Base-by-base conservation (phyloP, 2,888 invertebrate genomes). In the Zeuzera pyrina region DNA sequence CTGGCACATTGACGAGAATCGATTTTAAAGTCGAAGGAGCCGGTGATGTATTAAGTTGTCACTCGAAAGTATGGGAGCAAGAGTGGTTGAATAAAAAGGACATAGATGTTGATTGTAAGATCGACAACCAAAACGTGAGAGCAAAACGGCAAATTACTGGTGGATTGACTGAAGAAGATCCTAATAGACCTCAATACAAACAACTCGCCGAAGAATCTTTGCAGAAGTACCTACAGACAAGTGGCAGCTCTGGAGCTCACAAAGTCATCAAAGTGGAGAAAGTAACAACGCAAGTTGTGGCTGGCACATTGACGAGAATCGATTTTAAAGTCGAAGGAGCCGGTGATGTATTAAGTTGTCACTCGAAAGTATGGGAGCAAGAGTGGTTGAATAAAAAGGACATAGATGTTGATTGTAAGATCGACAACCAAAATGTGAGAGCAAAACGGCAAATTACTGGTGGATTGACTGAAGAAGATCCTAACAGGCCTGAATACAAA, bases 231-330 rank as follows among this genome's bases (percentile, higher is more conserved):
- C 16, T 57, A 12, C 22, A 42, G 29, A 31, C 46, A 22, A 56
- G 58, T n/a, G 43, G 42, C 3, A 39, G 29, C 12, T 26, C 35
- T 7, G 41, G 48, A 29, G 39, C 44, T 31, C 48, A 51, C 30
- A 36, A 38, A 30, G 36, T 84, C 1, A 45, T 64, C 0, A 50
- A 68, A 25, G 48, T 86, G 12, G 43, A 63, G 5, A 53, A 61
- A 4, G 84, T 71, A 1, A 56, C 63, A 0, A 34, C 33, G 6
- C 85, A 86, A 58, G 55, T 83, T 1, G 86, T 87, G 1, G 43
- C 84, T 24, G 88, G 87, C 10, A 34, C 41, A 2, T 36, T 74
- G 25, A 86, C 84, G 11, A 84, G 64, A 48, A 79, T 90, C 12
- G 70, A 78, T 44, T 84, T 85, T 12, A 74, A 78, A 43, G 7